Conservation (phyloP, 2,113 vertebrate species). For the Erythrolamprus reginae region DNA sequence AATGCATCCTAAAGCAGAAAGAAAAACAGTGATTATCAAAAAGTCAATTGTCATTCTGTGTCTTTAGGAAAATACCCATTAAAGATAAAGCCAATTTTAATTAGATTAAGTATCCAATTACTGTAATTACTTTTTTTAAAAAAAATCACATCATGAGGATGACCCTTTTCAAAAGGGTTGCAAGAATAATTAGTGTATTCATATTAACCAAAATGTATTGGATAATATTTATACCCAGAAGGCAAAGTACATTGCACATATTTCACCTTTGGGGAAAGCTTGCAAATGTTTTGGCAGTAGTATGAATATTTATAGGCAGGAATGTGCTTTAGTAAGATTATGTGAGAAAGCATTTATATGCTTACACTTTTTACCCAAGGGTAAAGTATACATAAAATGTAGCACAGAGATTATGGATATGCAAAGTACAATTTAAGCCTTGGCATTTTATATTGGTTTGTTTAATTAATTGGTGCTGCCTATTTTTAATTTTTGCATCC, state of each 20-base stretch:
- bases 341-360: slow-evolving; percentile 76
- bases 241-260: slow-evolving; percentile 76
- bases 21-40: slow-evolving; percentile 75
- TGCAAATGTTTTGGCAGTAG: slow-evolving; percentile 75
- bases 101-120: slow-evolving; percentile 87
- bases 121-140: slow-evolving; percentile 78
- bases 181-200: slow-evolving; percentile 83
- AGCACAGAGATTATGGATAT: slow-evolving; percentile 74
- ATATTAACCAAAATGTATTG: slow-evolving; percentile 82
- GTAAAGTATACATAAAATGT: slow-evolving; percentile 76
- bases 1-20: slow-evolving; percentile 67
- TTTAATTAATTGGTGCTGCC: slow-evolving; percentile 72
- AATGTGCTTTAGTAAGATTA: slow-evolving; percentile 77
- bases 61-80: slow-evolving; percentile 80
- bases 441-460: slow-evolving; percentile 71
- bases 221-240: slow-evolving; percentile 83
- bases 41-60: slow-evolving; percentile 77
- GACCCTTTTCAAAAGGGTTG: slow-evolving; percentile 81
- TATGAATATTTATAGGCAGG: slow-evolving; percentile 81
- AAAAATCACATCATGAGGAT: slow-evolving; percentile 78
- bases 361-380: slow-evolving; percentile 76
- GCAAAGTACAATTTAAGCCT: slow-evolving; percentile 64
- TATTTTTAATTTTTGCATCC: slow-evolving; percentile 47
- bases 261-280: slow-evolving; percentile 81
- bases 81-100: slow-evolving; percentile 84